Evolutionary conservation across 2,113 vertebrate genomes (phyloP).

Genomic region (Rissa tridactyla): DNA sequence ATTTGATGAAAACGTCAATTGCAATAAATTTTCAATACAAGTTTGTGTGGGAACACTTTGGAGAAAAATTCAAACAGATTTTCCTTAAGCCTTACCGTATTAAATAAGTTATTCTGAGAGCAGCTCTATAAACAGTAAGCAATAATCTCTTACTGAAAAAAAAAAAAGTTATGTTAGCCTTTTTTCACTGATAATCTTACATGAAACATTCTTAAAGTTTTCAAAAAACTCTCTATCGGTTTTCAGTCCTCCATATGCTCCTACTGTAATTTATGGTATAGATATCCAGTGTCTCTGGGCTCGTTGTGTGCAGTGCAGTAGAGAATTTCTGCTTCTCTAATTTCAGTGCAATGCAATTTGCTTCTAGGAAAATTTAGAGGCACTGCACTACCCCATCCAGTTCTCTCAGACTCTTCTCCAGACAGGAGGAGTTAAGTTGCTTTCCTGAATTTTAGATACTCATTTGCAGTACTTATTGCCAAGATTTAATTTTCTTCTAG

Average conservation of each 20-base stretch:
- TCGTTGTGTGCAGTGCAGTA: background rate
- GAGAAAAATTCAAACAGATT: background rate
- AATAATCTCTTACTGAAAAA: background rate
- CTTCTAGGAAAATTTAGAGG: background rate
- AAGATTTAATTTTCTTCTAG: background rate
- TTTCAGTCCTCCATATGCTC: background rate
- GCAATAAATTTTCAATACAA: background rate
- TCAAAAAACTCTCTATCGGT: background rate
- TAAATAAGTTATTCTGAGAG: background rate
- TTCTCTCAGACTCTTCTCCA: background rate
- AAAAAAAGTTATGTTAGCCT: background rate
- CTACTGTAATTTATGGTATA: background rate
- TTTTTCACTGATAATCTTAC: background rate
- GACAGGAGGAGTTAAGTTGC: background rate
- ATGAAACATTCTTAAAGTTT: background rate
- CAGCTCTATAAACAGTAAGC: background rate
- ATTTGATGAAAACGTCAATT: background rate
- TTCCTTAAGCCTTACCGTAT: background rate
- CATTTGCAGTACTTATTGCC: background rate
- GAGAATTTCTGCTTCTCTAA: conserved; percentile 3
- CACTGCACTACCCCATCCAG: background rate
- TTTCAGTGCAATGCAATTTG: background rate
- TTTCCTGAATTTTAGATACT: background rate
- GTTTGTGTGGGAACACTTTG: background rate
- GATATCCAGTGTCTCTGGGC: background rate